phyloP scores from a whole-genome alignment of 2,113 vertebrate species.

The Calidris pygmaea region DNA sequence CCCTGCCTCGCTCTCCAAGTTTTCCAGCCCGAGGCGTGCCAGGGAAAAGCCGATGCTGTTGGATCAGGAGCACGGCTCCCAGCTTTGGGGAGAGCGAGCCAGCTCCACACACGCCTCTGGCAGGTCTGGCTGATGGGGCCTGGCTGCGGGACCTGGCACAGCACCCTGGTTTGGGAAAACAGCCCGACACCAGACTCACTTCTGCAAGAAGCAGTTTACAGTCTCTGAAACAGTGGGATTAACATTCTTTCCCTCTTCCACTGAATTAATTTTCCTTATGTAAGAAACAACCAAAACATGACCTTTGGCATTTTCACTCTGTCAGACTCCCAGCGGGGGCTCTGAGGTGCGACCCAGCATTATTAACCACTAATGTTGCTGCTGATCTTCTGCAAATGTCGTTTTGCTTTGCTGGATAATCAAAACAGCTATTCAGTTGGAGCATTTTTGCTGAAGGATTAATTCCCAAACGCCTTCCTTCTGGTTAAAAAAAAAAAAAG shows the following conservation, averaged over 20 bases:
- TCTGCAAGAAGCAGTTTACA: constrained; percentile 12
- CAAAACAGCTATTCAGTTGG: not conserved
- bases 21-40: not conserved
- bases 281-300: constrained; percentile 4
- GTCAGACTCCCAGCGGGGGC: not conserved
- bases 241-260: constrained; percentile 18
- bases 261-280: not conserved
- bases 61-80: not conserved
- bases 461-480: not conserved
- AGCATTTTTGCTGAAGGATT: not conserved
- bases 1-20: not conserved
- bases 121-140: not conserved
- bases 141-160: not conserved
- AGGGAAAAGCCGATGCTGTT: not conserved
- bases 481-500: not conserved
- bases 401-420: not conserved
- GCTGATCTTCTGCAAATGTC: not conserved
- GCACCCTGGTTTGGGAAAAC: not conserved
- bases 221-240: constrained; percentile 17
- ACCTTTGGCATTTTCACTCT: not conserved
- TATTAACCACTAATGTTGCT: not conserved
- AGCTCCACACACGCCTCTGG: not conserved
- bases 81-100: not conserved
- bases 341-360: not conserved
- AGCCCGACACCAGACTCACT: not conserved